Base-by-base conservation (phyloP, 2,797 vertebrate genomes). In the Coilia nasus region DNA sequence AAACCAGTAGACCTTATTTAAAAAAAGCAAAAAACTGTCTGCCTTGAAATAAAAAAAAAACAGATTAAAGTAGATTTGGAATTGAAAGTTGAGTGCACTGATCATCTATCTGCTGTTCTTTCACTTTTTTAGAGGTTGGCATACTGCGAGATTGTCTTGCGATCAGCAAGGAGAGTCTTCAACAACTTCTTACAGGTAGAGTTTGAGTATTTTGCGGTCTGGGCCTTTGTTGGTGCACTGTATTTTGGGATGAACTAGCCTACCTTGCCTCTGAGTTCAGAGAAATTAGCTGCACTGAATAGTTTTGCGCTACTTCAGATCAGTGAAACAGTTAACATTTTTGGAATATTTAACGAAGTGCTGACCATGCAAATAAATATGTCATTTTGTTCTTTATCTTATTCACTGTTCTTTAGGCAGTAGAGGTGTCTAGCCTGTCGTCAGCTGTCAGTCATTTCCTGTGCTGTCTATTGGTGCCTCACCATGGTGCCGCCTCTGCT, bases 381-480 rank as follows among this genome's bases (percentile, higher is more conserved):
- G n/a, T 35, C 23, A 25, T 83, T 41, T 81, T 23, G 15, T 75
- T 31, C 81, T 9, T 80, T 2, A n/a, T 35, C 5, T 78, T 44
- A 1, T 31, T 82, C 47, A 12, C 86, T 47, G 92, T 83, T 88
- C 71, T 86, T 41, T 86, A 96, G 96, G 95, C 94, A 7, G 93
- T 97, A 86, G 96, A 97, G 15, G 86, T 95, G 81, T 93, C 95
- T 0, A 94, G 92, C 85, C 90, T 97, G 31, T 95, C 96, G 6
- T 90, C 93, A 87, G 96, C 96, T 21, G 89, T 95, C 84, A 96
- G 96, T 90, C 96, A 97, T 89, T 97, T 96, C 89, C 92, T 96
- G 67, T 95, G 95, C 90, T 97, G 96, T 91, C 91, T 97, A 14
- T 87, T 96, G 89, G 93, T 95, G 80, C 90, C 93, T 17, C 92